Percentiles rank a stretch among this genome's conserved stretches.
Evolutionary conservation across 2,888 invertebrate genomes (phyloP).

Genomic region (Molorchus minor): DNA sequence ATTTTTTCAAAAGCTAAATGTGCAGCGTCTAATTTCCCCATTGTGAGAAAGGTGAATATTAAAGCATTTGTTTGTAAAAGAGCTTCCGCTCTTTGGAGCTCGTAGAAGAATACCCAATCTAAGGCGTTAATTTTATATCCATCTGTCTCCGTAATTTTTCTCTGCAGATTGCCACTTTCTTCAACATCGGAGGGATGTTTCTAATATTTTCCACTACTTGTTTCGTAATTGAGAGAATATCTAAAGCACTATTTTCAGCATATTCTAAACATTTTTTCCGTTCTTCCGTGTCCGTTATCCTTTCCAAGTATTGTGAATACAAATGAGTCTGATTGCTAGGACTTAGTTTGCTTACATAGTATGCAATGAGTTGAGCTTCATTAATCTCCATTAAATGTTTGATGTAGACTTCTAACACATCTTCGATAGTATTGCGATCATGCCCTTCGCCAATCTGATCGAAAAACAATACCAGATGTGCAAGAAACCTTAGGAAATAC

Average conservation of each 20-base stretch:
- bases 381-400: conserved; percentile 76
- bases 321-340: conserved; percentile 66
- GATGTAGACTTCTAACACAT: conserved; percentile 78
- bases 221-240: conserved; percentile 85
- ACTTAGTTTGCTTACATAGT: conserved; percentile 84
- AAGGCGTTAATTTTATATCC: conserved; percentile 78
- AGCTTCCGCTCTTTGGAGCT: conserved; percentile 81
- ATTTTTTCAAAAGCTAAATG: conserved; percentile 78
- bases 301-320: conserved; percentile 77
- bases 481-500: conserved; percentile 80
- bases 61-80: conserved; percentile 89
- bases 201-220: conserved; percentile 83
- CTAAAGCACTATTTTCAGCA: conserved; percentile 78
- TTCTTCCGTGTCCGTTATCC: conserved; percentile 71
- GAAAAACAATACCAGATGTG: conserved; percentile 86
- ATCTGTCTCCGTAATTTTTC: conserved; percentile 72
- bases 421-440: conserved; percentile 76
- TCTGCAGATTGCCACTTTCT: conserved; percentile 55
- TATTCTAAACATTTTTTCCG: conserved; percentile 74
- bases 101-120: conserved; percentile 87
- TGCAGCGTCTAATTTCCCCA: conserved; percentile 85
- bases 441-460: conserved; percentile 79
- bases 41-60: conserved; percentile 83
- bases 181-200: conserved; percentile 59
- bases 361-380: conserved; percentile 82